Evolutionary conservation across 2,113 vertebrate species (phyloP), one percentile per base, ranked within the genome.

Genomic region (Butorides virescens): DNA sequence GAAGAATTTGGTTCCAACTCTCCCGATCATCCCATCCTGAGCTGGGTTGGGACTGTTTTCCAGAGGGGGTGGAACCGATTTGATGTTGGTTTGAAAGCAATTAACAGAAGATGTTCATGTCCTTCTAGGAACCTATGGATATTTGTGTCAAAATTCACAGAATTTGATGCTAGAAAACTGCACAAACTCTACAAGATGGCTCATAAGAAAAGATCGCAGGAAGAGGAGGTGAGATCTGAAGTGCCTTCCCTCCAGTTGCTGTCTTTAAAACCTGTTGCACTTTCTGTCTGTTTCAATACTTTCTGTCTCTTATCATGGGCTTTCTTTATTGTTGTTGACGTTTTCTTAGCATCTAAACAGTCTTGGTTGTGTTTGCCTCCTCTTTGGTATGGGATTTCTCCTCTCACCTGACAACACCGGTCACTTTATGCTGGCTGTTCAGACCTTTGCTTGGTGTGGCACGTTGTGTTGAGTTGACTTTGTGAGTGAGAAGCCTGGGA

Each of bases 121-220:
- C 68, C 30, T 93, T 95, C 37, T 96, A 99, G 99, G 97, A 99
- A 99, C 94, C 99, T 99, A 30, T 99, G 99, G 99, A 99, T 99
- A 93, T 99, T 99, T 98, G 99, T 99, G 92, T 99, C 99, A 55
- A 99, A 99, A 98, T 99, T 99, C 95, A 99, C 99, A 16, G 99
- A 99, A 98, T 99, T 99, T 97, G 99, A 99, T 62, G 99, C 99
- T 19, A 98, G 98, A 96, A 99, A 99, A 95, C 97, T 99, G 74
- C 99, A 99, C 97, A 99, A 99, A 82, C 98, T 99, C 88, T 99
- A 99, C 96, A 99, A 99, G 98, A 99, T 99, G 99, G 99, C 99
- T 61, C 99, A 99, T 96, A 99, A 99, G 98, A 99, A 99, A 96
- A 98, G 99, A 58, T 99, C 99, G 3, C 99, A 99, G 55, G 99